These are phyloP conservation scores for Nudaria mundana DNA, from an alignment of 2,888 invertebrate species.

Conservation along the genomic window DNA sequence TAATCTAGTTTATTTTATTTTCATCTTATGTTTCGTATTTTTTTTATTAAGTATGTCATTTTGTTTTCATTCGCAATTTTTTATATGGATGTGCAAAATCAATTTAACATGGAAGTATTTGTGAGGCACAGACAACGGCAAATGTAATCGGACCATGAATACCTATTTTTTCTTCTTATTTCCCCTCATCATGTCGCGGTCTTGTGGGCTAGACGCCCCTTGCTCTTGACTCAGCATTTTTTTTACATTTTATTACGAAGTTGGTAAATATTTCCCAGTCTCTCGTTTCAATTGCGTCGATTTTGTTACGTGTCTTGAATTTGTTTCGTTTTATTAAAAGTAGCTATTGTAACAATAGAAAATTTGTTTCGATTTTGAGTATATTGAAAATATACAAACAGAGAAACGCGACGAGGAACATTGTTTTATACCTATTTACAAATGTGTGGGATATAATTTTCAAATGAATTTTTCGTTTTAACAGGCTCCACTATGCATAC, in stretches of 20 bases:
- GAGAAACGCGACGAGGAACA: too few species aligned
- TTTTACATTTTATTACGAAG: conserved; percentile 72
- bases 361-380: conserved; percentile 2
- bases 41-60: too few species aligned
- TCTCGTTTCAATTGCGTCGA: conserved; percentile 55
- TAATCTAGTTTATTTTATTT: too few species aligned
- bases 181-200: conserved; percentile 74
- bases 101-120: conserved; percentile 78
- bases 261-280: conserved; percentile 75
- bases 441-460: too few species aligned
- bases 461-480: too few species aligned
- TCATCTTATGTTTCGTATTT: too few species aligned
- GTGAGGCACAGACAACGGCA: conserved; percentile 77
- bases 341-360: conserved; percentile 13
- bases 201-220: conserved; percentile 75
- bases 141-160: conserved; percentile 72
- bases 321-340: conserved; percentile 7
- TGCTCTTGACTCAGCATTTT: conserved; percentile 75
- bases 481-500: too few species aligned
- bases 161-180: conserved; percentile 66
- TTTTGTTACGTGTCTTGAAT: conserved; percentile 45
- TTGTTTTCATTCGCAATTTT: too few species aligned
- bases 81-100: conserved; percentile 69
- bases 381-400: background rate
- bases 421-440: too few species aligned